Base-by-base conservation (phyloP, 2,797 vertebrate genomes). In the Amazona ochrocephala region DNA sequence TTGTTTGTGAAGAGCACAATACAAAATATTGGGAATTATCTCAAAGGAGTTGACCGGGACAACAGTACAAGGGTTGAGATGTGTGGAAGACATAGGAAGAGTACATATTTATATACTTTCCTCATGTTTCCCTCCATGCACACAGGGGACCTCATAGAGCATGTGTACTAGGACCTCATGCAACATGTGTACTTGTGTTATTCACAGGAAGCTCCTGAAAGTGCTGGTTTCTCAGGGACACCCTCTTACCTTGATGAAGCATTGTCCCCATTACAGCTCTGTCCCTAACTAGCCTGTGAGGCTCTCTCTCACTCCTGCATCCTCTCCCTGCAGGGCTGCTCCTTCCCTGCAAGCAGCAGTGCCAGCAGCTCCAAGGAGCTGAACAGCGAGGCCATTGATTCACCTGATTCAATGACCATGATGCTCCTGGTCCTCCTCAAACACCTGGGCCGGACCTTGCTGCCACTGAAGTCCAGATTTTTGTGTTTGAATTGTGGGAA, bases 261-360 rank as follows among this genome's bases (percentile, higher is more conserved):
- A 42, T 29, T 4, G 5, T 32, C 5, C 8, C 12, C 13, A 3
- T 16, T 41, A 78, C 39, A 51, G 32, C 1, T 2, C 18, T 47
- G 44, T 18, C 17, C 23, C 48, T 37, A 56, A 54, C 21, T 11
- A 34, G 5, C 10, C 18, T 66, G 29, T 50, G 45, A 70, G 34
- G 22, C 17, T 88, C 32, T 26, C 3, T 83, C 30, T 42, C 26
- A 4, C 5, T 81, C 13, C 45, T 62, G n/a, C 23, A 71, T 5
- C 1, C 4, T 41, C 13, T 80, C 13, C 18, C 20, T 42, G 19
- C 7, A 75, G 29, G 41, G 18, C 16, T 61, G 26, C 5, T 50
- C 7, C 65, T 86, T 73, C 9, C 14, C 16, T 2, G 2, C 11
- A 13, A 1, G 0, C 0, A 1, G 13, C 0, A 0, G 22, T 11